Evolutionary conservation across 2,888 invertebrate genomes (phyloP).

Genomic region (Coenonympha arcania): DNA sequence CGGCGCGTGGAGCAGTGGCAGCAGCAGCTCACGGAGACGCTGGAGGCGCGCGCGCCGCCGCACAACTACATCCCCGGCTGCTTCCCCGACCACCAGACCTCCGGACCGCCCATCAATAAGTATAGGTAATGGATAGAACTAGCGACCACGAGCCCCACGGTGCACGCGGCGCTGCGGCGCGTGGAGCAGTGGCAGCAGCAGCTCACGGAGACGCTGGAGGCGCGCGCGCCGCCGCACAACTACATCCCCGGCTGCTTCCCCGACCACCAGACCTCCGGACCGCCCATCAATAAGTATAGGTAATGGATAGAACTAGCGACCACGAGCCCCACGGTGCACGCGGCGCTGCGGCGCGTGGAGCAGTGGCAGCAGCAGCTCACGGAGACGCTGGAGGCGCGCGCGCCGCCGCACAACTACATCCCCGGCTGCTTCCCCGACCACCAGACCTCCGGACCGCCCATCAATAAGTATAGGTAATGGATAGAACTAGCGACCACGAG

Average conservation of each 20-base stretch:
- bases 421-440: slow-evolving; percentile 92
- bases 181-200: slow-evolving; percentile 92
- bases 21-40: slow-evolving; percentile 82
- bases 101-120: slow-evolving; percentile 92
- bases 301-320: slow-evolving; percentile 75
- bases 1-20: slow-evolving; percentile 93
- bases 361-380: slow-evolving; percentile 91
- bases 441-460: slow-evolving; percentile 82
- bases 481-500: slow-evolving; percentile 88
- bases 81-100: slow-evolving; percentile 82
- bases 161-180: slow-evolving; percentile 89
- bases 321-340: slow-evolving; percentile 93
- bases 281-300: slow-evolving; percentile 93
- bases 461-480: slow-evolving; percentile 88
- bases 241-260: slow-evolving; percentile 94
- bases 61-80: slow-evolving; percentile 92
- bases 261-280: slow-evolving; percentile 81
- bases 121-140: slow-evolving; percentile 80
- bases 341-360: slow-evolving; percentile 86
- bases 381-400: slow-evolving; percentile 82
- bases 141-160: slow-evolving; percentile 92
- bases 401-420: slow-evolving; percentile 89
- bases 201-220: slow-evolving; percentile 82
- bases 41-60: slow-evolving; percentile 86
- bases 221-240: slow-evolving; percentile 85